phyloP scores from a whole-genome alignment of 2,888 invertebrate genomes.

The Agrenia bidenticulata region DNA sequence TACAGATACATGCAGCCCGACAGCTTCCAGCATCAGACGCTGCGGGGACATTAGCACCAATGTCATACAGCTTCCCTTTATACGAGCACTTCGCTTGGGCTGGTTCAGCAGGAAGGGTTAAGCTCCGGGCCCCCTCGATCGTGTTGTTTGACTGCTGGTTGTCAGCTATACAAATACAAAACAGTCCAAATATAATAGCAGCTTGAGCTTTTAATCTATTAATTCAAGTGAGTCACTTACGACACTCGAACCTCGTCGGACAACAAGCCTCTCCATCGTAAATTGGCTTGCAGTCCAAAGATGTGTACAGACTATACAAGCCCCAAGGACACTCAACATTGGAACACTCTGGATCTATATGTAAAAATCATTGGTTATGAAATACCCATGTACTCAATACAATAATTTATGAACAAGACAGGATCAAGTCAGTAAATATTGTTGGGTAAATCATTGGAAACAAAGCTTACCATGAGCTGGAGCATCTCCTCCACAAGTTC shows the following conservation, averaged over 20 bases:
- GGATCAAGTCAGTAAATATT: neutral
- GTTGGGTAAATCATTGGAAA: too few relatives aligned
- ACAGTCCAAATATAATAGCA: neutral
- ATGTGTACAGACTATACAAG: slow-evolving; percentile 48
- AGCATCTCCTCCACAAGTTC: slow-evolving; percentile 45
- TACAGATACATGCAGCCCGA: slow-evolving; percentile 45
- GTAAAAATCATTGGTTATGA: too few relatives aligned
- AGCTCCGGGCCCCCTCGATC: slow-evolving; percentile 22
- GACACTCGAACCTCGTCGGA: slow-evolving; percentile 52
- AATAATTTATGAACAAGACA: neutral
- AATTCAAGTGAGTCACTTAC: slow-evolving; percentile 45
- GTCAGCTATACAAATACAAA: slow-evolving; percentile 8
- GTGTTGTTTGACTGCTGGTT: slow-evolving; percentile 18
- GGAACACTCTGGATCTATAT: slow-evolving; percentile 39
- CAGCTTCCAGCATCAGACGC: slow-evolving; percentile 45
- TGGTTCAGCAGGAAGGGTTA: slow-evolving; percentile 3
- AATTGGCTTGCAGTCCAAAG: slow-evolving; percentile 49
- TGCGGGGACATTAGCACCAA: slow-evolving; percentile 42
- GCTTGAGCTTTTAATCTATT: too few relatives aligned
- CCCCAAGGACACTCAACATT: slow-evolving; percentile 49
- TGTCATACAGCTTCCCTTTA: slow-evolving; percentile 40
- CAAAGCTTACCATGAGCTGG: slow-evolving; percentile 36
- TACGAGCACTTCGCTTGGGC: slow-evolving; percentile 39
- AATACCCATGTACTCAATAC: too few relatives aligned
- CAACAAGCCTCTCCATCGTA: slow-evolving; percentile 52